Conservation (phyloP, 1,140 invertebrate species). For the Argopecten irradians region DNA sequence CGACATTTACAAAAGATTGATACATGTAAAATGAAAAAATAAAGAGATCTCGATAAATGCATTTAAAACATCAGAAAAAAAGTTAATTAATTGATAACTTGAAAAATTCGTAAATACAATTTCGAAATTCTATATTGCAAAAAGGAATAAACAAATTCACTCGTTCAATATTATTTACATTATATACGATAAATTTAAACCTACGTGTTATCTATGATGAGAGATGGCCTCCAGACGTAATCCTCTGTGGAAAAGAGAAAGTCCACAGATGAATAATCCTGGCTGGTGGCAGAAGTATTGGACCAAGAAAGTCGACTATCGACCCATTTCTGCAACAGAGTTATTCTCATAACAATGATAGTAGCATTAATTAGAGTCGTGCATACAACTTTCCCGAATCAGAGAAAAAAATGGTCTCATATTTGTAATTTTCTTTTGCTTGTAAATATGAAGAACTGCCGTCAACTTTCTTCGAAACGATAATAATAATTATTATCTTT, state of each 20-base stretch:
- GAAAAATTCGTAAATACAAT: not conserved
- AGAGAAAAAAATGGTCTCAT: not conserved
- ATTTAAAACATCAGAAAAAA: too few species aligned
- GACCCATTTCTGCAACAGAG: slow-evolving; percentile 33
- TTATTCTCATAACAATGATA: not conserved
- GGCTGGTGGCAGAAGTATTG: slow-evolving; percentile 4
- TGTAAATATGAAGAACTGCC: too few species aligned
- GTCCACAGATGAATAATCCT: slow-evolving; percentile 37
- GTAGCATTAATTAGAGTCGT: not conserved
- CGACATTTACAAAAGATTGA: not conserved
- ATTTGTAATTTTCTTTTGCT: too few species aligned
- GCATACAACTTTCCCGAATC: not conserved
- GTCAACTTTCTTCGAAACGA: too few species aligned
- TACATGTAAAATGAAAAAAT: not conserved
- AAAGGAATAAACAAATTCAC: not conserved
- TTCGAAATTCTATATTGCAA: not conserved
- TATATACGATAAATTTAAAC: not conserved
- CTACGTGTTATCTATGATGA: slow-evolving; percentile 52
- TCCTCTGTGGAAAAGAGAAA: slow-evolving; percentile 48
- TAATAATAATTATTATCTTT: too few species aligned
- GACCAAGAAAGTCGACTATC: slow-evolving; percentile 37
- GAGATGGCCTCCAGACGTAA: slow-evolving; percentile 51
- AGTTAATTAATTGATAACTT: too few species aligned
- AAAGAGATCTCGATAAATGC: not conserved
- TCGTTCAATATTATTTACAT: not conserved